Base-by-base conservation (phyloP, 1,140 invertebrate species). In the Zaprionus lachaisei region DNA sequence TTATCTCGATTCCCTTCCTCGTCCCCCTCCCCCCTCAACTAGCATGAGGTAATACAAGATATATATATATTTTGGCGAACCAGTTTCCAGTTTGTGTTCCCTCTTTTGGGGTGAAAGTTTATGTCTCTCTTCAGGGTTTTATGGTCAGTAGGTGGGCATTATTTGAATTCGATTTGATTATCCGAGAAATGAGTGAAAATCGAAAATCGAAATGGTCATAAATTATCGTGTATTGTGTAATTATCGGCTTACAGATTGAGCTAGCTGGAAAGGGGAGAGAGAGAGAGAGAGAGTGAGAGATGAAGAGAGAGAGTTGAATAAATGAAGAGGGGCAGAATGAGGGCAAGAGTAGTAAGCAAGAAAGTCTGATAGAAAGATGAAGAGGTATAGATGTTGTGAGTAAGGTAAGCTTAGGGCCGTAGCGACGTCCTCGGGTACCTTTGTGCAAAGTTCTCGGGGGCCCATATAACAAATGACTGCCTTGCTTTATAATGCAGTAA, bases 1-100 rank as follows among this genome's bases (percentile, higher is more conserved):
- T 64, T 69, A 57, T 60, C 14, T 34, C 26, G 71, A 55, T 57
- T 26, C 56, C 15, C 56, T 57, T 7, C n/a, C 56, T 26, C 7
- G 12, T 28, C 24, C 7, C 28, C 17, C 17, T 49, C 17, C 2
- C 44, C 2, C 6, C 6, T 55, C 7, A 17, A 47, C 54, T 56
- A 64, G 64, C 55, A 85, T 85, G 83, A 86, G 83, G 83, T 86
- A 86, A 86, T 85, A 82, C 31, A 37, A 74, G 65, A 78, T 64
- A 66, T 74, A 15, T 41, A 6, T 41, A 31, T 31, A 31, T 47
- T 47, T 86, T 87, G 80, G 82, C 83, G 72, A 87, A 87, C 83
- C 83, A 87, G 49, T 57, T 63, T 70, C n/a, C 12, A 34, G 56
- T 72, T 68, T 67, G 65, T 44, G 54, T 20, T 6, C n/a, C 7